These are phyloP conservation scores for Nasonia giraulti DNA, from an alignment of 1,140 invertebrate species.

Conservation along the genomic window DNA sequence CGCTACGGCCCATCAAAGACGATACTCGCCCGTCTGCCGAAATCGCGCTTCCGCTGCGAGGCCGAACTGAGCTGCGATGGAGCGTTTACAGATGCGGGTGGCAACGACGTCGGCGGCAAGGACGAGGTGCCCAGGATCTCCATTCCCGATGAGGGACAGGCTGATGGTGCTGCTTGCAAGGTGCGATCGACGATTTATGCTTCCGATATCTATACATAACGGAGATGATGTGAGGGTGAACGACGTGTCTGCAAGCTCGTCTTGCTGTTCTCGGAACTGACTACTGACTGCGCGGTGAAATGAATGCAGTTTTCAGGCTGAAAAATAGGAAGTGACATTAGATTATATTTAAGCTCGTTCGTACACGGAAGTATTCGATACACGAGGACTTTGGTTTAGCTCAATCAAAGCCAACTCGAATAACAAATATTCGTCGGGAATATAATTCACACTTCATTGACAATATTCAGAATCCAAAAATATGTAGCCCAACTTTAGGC, in stretches of 20 bases:
- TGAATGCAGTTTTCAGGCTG: not conserved
- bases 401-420: too few relatives aligned
- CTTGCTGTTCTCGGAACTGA: not conserved
- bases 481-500: not conserved
- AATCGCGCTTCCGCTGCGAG: slow-evolving; percentile 14
- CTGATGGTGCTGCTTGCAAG: slow-evolving; percentile 59
- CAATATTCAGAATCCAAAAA: not conserved
- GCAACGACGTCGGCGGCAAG: slow-evolving; percentile 51
- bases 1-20: slow-evolving; percentile 53
- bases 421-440: too few relatives aligned
- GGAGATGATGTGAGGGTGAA: too few relatives aligned
- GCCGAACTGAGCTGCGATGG: not conserved
- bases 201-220: not conserved
- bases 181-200: slow-evolving; percentile 42
- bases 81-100: not conserved
- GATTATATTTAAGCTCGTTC: too few relatives aligned
- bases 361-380: too few relatives aligned
- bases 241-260: not conserved
- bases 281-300: not conserved
- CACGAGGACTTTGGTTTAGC: too few relatives aligned
- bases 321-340: too few relatives aligned
- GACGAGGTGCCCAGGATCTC: slow-evolving; percentile 63
- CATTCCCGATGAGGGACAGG: slow-evolving; percentile 63
- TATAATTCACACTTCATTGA: too few relatives aligned
- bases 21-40: slow-evolving; percentile 46